phyloP scores from a whole-genome alignment of 2,797 vertebrate species.

The Spinibarbus caldwelli region DNA sequence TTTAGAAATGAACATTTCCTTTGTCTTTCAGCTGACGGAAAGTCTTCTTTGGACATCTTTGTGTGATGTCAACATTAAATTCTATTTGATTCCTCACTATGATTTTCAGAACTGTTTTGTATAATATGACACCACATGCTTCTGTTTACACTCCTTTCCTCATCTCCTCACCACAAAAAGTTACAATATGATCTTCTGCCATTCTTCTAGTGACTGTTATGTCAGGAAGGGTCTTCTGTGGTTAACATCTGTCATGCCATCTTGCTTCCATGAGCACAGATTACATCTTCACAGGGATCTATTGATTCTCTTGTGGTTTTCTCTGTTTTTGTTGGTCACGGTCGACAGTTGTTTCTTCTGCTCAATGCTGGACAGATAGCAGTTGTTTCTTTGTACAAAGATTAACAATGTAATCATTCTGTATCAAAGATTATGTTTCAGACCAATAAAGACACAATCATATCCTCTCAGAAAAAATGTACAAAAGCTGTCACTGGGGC shows the following conservation, averaged over 20 bases:
- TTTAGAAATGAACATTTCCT: background rate
- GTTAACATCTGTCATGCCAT: conserved; percentile 42
- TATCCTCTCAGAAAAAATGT: background rate
- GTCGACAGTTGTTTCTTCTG: background rate
- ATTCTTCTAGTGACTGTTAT: background rate
- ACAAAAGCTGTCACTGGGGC: background rate
- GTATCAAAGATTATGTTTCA: conserved; percentile 23
- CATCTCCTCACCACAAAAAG: background rate
- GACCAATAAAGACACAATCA: background rate
- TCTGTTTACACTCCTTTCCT: background rate
- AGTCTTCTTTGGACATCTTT: too few relatives aligned
- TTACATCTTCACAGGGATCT: conserved; percentile 13
- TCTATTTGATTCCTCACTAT: background rate
- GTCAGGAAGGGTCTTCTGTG: conserved; percentile 33
- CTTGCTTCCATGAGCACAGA: conserved; percentile 8
- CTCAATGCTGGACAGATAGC: background rate
- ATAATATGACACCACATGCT: background rate
- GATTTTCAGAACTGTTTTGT: background rate
- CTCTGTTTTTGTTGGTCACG: background rate
- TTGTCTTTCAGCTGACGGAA: background rate
- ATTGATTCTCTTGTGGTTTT: conserved; percentile 16
- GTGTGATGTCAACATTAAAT: too few relatives aligned
- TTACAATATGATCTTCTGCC: background rate
- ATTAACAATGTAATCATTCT: conserved; percentile 6
- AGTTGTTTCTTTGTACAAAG: background rate